Base-by-base conservation (phyloP, 2,888 invertebrate species). In the Caenorhabditis sp. region DNA sequence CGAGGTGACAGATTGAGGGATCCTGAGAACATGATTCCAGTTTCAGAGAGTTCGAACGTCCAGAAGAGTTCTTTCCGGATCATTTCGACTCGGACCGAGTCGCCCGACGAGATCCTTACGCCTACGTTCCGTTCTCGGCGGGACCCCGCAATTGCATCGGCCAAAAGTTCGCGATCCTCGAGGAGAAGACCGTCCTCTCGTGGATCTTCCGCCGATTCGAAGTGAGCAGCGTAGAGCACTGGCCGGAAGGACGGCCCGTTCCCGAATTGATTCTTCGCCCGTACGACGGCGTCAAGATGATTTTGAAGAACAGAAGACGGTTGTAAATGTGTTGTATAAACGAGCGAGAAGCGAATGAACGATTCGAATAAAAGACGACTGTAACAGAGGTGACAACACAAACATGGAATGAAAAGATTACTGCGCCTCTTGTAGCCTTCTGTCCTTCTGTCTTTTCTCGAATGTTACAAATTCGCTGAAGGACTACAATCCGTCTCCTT, bases 111-210 rank as follows among this genome's bases (percentile, higher is more conserved):
- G 79, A 87, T 61, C 84, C 87, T 4, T 88, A 78, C 45, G 78
- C 84, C 2, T 87, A 79, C 66, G 81, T 88, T 32, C 87, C 88
- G 13, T 88, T 88, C 78, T 85, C 86, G 6, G 87, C 86, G 2
- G 87, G 87, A 2, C 84, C 86, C 6, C 70, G 87, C 15, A 87
- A 87, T 52, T 87, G 87, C 39, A 87, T 87, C 15, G 87, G 86
- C 35, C 90, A 90, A 78, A 90, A 89, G 75, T 90, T 90, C 85
- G 90, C 90, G 22, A 70, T 89, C 73, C 79, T 89, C 71, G 90
- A 91, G 75, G 89, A 89, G 83, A 91, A 91, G 74, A 89, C 89
- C 0, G 79, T 90, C 6, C 17, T 76, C 7, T 70, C 70, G 11
- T 71, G 65, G 59, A 43, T 76, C 15, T 76, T 76, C 50, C 56